phyloP scores from a whole-genome alignment of 2,888 invertebrate genomes.

The Mythimna loreyi region DNA sequence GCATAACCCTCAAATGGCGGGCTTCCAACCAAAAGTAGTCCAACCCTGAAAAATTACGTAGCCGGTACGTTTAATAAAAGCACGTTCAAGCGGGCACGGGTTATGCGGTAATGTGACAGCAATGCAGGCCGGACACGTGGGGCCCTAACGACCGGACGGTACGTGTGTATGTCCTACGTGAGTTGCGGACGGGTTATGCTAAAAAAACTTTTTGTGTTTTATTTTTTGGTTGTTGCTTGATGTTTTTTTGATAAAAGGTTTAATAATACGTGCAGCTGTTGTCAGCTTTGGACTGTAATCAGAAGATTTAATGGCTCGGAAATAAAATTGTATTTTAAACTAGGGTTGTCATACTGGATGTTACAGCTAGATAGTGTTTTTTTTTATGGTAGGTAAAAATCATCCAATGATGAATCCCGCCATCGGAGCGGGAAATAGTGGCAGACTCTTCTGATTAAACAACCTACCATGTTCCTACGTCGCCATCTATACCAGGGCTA shows the following conservation, averaged over 20 bases:
- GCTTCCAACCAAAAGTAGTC: conserved; percentile 21
- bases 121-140: conserved; percentile 63
- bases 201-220: conserved; percentile 53
- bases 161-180: conserved; percentile 63
- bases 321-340: conserved; percentile 6
- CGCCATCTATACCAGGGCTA: no score
- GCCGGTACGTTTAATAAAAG: conserved; percentile 52
- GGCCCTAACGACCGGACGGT: conserved; percentile 59
- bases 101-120: conserved; percentile 61
- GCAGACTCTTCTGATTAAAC: no score
- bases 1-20: conserved; percentile 18
- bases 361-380: background rate
- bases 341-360: background rate
- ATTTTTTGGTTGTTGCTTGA: conserved; percentile 43
- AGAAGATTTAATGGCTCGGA: conserved; percentile 3
- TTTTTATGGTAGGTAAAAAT: no score
- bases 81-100: conserved; percentile 54
- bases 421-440: no score
- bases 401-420: no score
- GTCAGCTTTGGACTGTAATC: conserved; percentile 5
- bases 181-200: conserved; percentile 46
- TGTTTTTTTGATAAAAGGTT: conserved; percentile 42
- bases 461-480: no score
- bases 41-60: conserved; percentile 47
- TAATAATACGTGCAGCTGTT: conserved; percentile 14